These are phyloP conservation scores for Galago senegalensis DNA, from an alignment of 2,797 vertebrate species.

Conservation along the genomic window DNA sequence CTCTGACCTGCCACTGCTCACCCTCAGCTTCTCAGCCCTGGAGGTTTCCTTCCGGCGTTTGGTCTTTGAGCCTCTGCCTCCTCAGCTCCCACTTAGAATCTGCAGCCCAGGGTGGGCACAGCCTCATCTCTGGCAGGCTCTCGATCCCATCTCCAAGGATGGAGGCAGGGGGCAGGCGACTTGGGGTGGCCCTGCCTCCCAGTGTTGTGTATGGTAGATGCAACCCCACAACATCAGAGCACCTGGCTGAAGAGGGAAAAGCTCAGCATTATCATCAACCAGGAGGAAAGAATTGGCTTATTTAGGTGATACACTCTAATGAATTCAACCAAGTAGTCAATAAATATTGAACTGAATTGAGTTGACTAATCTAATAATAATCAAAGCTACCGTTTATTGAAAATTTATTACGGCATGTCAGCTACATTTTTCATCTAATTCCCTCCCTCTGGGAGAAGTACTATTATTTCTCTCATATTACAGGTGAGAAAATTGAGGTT, in stretches of 20 bases:
- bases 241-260: background rate
- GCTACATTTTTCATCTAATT: background rate
- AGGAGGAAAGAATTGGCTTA: background rate
- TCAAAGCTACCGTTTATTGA: background rate
- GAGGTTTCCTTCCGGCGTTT: background rate
- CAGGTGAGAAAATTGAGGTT: background rate
- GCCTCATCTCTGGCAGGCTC: background rate
- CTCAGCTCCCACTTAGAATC: background rate
- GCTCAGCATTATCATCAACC: background rate
- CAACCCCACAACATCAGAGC: background rate
- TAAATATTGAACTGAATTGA: slow-evolving; percentile 56
- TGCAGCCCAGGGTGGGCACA: background rate
- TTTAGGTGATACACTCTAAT: slow-evolving; percentile 27
- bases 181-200: background rate
- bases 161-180: background rate
- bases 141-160: background rate
- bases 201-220: background rate
- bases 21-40: background rate
- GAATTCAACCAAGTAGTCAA: slow-evolving; percentile 14
- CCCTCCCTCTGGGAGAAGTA: background rate
- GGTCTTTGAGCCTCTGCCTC: background rate
- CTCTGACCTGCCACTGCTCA: no score
- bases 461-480: slow-evolving; percentile 21
- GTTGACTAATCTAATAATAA: slow-evolving; percentile 44
- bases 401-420: background rate